A percentile compares a stretch with the other conserved stretches of the same genome.
Evolutionary conservation across 2,797 vertebrate genomes (phyloP).

Genomic region (Halcyon leucocephala): DNA sequence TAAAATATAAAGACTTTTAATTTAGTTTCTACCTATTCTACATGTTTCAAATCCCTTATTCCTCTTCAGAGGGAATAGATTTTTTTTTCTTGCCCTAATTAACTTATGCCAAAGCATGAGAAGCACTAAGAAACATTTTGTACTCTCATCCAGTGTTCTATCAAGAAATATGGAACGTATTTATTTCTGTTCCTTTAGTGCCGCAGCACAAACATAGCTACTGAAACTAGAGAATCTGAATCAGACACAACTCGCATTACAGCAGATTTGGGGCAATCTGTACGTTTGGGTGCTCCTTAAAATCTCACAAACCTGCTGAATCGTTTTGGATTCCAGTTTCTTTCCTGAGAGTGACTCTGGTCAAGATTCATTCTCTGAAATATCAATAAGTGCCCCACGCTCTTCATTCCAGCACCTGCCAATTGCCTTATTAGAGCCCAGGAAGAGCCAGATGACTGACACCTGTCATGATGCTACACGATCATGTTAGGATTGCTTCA

Average conservation of each 20-base stretch:
- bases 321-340: not conserved
- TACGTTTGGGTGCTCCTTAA: not conserved
- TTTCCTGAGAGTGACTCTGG: not conserved
- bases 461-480: rapidly evolving
- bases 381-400: rapidly evolving
- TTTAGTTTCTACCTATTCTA: constrained; percentile 25
- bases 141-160: constrained; percentile 2
- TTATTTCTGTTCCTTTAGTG: not conserved
- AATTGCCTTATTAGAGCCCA: not conserved
- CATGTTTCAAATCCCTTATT: constrained; percentile 1
- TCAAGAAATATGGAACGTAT: not conserved
- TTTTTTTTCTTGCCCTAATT: constrained; percentile 33
- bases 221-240: not conserved
- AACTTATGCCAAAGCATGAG: constrained; percentile 33
- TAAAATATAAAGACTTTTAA: not conserved
- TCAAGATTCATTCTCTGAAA: not conserved
- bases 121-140: constrained; percentile 52
- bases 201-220: not conserved
- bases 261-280: not conserved
- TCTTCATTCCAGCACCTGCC: not conserved
- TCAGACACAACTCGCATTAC: rapidly evolving
- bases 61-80: not conserved
- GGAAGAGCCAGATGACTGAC: not conserved
- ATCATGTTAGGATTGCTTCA: not conserved
- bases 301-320: not conserved